Evolutionary conservation across 2,888 invertebrate genomes (phyloP).

Genomic region (Chrysodeixis includens): DNA sequence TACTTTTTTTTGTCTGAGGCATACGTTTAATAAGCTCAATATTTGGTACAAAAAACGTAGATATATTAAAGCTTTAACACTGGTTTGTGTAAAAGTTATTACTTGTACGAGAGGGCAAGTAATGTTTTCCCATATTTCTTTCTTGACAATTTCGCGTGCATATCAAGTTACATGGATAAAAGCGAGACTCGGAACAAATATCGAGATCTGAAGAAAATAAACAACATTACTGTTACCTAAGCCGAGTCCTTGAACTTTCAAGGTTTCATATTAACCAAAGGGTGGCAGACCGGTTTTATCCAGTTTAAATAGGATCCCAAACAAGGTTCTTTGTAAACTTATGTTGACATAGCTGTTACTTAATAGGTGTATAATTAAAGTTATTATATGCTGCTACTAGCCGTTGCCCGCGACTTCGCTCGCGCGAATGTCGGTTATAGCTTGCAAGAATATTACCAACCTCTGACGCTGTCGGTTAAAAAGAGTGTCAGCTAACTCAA

Average conservation of each 20-base stretch:
- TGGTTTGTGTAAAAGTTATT: too few relatives aligned
- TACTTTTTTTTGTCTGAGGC: too few relatives aligned
- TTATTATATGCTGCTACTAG: too few relatives aligned
- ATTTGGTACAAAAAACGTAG: not conserved
- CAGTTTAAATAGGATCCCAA: slow-evolving; percentile 5
- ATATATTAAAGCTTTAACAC: not conserved
- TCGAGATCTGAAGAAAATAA: slow-evolving; percentile 2
- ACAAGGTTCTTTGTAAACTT: slow-evolving; percentile 3
- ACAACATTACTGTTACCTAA: not conserved
- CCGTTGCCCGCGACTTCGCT: too few relatives aligned
- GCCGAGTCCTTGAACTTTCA: slow-evolving; percentile 11
- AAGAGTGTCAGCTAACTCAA: too few relatives aligned
- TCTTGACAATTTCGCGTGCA: not conserved
- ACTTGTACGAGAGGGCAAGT: not conserved
- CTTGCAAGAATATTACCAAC: too few relatives aligned
- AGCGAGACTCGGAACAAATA: not conserved
- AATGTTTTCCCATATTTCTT: not conserved
- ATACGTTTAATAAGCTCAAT: too few relatives aligned
- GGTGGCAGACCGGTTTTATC: slow-evolving; percentile 1
- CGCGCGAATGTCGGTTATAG: too few relatives aligned
- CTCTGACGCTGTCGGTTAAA: too few relatives aligned
- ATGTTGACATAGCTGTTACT: not conserved
- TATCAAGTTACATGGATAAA: not conserved
- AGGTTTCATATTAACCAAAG: slow-evolving; percentile 7
- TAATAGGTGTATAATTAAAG: not conserved